Base-by-base conservation (phyloP, 2,113 vertebrate genomes). In the Dendropsophus ebraccatus region DNA sequence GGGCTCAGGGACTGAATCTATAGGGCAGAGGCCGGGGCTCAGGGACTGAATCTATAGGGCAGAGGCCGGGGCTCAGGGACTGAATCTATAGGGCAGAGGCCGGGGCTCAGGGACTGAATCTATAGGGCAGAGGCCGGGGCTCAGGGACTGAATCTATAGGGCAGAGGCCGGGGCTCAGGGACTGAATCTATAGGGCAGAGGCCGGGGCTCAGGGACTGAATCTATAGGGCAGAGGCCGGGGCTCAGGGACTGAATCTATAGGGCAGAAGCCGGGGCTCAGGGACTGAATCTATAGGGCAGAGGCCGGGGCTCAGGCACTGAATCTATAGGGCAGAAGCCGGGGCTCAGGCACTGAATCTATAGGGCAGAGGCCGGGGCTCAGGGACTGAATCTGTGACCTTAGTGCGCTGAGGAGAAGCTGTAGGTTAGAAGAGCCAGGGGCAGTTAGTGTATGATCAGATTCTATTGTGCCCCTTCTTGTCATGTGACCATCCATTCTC, bases 401-500 rank as follows among this genome's bases (percentile, higher is more conserved):
- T 2, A 7, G 23, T 7, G n/a, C n/a, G 56, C 21, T 58, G 56
- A 58, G 56, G 56, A 58, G 56, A 9, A 58, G n/a, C 56, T 58
- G 23, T 5, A 58, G 56, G 4, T 58, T 5, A 58, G 73, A 0
- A 17, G 16, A 13, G 19, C 17, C 2, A 25, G 47, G n/a, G 12
- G 6, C 12, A 37, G 49, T 54, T 17, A 19, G 16, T 4, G 17
- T 54, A 16, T 19, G 50, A 19, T 4, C 50, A 11, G 50, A 54
- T 52, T 11, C 12, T 11, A 49, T 49, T 54, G 50, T 54, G 50
- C 50, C 17, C 50, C 3, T 11, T 76, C 17, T n/a, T 14, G 6
- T 25, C 4, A 49, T 28, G 8, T 47, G 5, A 2, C 21, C 25
- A 2, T 35, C 5, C 0, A 0, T 2, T 0, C 81, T 75, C 19